Base-by-base conservation (phyloP, 2,797 vertebrate species). In the Sebastes kiyomatsui region DNA sequence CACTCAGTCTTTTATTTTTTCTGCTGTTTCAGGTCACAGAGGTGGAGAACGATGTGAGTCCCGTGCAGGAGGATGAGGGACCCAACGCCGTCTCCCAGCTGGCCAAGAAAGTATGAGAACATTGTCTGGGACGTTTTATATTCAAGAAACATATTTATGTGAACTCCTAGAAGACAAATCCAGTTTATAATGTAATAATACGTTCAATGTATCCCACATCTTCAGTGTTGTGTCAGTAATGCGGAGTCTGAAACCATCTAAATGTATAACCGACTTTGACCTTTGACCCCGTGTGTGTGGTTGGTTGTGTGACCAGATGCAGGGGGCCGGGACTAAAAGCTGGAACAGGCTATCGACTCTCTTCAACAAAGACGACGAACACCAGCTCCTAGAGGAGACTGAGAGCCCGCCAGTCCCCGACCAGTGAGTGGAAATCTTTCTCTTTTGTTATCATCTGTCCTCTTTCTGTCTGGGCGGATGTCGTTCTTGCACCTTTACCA, bases 301-400 rank as follows among this genome's bases (percentile, higher is more conserved):
- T 33, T 81, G 27, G 7, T 4, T 82, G 56, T 80, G 72, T 79
- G 58, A 72, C 38, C 92, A 99, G 98, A 95, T 99, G 94, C 98
- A 99, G 87, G 98, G 98, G 0, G 97, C 95, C 0, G 96, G 97
- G 23, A 90, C 95, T 71, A 97, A 96, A 87, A 95, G 98, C 81
- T 99, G 98, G 98, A 94, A 96, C 93, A 97, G 95, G 2, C 92
- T 99, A 72, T 97, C 97, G 0, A 81, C 97, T 33, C 93, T 99
- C 52, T 99, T 99, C 92, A 96, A 93, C 91, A 97, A 96, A 75
- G 98, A 99, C 10, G 98, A 99, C 2, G 97, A 98, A 77, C 97
- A 98, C 85, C 96, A 97, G 87, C 96, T 98, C 72, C 95, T 99
- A 55, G 94, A 96, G 79, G 95, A 95, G 84, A 93, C 93, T 0